Evolutionary conservation across 2,888 invertebrate species (phyloP).

Genomic region (Cataglyphis altisquamis): DNA sequence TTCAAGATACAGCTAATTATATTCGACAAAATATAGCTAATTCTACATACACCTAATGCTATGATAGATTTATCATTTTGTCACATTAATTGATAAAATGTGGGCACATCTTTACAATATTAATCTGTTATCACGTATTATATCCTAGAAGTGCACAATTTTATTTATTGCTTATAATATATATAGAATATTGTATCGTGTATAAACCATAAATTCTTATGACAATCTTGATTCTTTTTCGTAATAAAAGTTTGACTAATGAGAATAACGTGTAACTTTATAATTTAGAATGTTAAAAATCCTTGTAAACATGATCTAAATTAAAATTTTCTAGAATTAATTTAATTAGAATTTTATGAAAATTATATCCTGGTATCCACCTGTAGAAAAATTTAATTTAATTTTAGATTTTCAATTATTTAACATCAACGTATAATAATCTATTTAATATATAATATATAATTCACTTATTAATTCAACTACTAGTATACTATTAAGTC

Average conservation of each 20-base stretch:
- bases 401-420: constrained; percentile 9
- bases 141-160: not conserved
- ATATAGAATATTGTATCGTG: not conserved
- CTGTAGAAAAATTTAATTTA: not conserved
- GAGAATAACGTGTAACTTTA: not conserved
- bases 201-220: constrained; percentile 1
- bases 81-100: constrained; percentile 15
- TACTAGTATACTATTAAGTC: not conserved
- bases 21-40: constrained; percentile 21
- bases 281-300: not conserved
- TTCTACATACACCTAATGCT: constrained; percentile 16
- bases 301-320: not conserved
- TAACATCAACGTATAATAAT: not conserved
- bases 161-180: constrained; percentile 27
- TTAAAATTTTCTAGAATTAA: not conserved
- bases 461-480: not conserved
- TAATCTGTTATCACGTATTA: constrained; percentile 11
- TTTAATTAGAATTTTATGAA: not conserved
- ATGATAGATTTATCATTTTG: constrained; percentile 17
- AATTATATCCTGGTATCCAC: not conserved
- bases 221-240: not conserved
- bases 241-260: not conserved
- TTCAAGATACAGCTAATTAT: constrained; percentile 3
- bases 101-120: not conserved
- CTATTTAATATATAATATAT: not conserved